Base-by-base conservation (phyloP, 2,113 vertebrate genomes). In the Microcebus jonahi region DNA sequence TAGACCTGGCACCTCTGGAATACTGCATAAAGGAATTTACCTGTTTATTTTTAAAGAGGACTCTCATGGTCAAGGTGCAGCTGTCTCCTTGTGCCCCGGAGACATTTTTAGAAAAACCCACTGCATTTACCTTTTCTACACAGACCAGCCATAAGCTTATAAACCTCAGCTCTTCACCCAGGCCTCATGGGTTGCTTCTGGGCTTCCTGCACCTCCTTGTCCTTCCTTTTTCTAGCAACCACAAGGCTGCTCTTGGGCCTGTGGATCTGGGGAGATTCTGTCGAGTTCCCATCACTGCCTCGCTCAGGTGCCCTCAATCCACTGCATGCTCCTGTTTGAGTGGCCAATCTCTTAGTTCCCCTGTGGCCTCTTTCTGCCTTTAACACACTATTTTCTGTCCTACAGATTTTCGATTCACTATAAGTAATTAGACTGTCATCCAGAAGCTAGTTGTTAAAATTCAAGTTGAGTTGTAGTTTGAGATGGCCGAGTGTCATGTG, bases 401-500 rank as follows among this genome's bases (percentile, higher is more conserved):
- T 65, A 59, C 10, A 45, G 79, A 17, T 59, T 90, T 81, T 85
- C 18, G 31, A 53, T 85, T 50, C 42, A 85, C 83, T 68, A 13
- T 55, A 76, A 76, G 18, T 77, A 61, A 82, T 31, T 31, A 21
- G 18, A 27, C 36, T 36, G 29, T 75, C 90, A 90, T 70, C 79
- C 27, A 87, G 83, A 91, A 34, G 11, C 11, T 95, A 7, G 45
- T 65, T 59, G 73, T 94, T 96, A 63, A 91, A 91, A 86, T 90
- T 89, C 63, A 70, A 55, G 55, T 57, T 75, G 90, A 71, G n/a
- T 8, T 85, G 79, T 79, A 48, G 48, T 83, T 88, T 79, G 82
- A 77, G 53, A 63, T 29, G 42, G 36, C 71, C 17, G 11, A 73
- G 15, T 88, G 63, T 80, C 48, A 53, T 4, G 17, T 63, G 48